Evolutionary conservation across 2,888 invertebrate species (phyloP).

Genomic region (Lepidochrysops patricia): DNA sequence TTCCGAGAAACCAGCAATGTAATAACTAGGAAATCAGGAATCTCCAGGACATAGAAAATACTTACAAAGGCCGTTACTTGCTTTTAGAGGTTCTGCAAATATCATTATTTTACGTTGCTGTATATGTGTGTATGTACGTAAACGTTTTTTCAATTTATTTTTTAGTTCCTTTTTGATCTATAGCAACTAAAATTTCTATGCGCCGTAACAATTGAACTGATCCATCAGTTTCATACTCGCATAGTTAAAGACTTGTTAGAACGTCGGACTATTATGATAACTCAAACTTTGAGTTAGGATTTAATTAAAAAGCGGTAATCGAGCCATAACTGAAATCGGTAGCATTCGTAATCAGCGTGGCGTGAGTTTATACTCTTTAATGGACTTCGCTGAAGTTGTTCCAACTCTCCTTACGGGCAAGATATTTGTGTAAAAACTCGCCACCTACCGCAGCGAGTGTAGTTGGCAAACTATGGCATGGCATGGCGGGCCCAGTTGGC

Average conservation of each 20-base stretch:
- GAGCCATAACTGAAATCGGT: slow-evolving; percentile 59
- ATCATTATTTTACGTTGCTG: neutral
- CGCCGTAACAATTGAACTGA: neutral
- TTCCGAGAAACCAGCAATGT: neutral
- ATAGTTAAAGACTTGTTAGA: neutral
- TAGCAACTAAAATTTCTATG: too few species aligned
- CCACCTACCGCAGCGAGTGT: slow-evolving; percentile 65
- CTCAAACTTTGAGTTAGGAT: slow-evolving; percentile 43
- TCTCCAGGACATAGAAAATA: neutral
- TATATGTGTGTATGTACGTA: neutral
- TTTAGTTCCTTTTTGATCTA: neutral
- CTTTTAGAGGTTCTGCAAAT: neutral
- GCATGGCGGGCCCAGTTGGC: slow-evolving; percentile 53
- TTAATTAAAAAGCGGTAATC: slow-evolving; percentile 66
- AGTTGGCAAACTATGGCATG: slow-evolving; percentile 59
- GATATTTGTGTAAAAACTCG: slow-evolving; percentile 73
- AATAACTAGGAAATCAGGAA: neutral
- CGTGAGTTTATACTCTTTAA: slow-evolving; percentile 70
- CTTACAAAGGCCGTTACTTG: neutral
- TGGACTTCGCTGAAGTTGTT: slow-evolving; percentile 71
- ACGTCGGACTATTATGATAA: slow-evolving; percentile 24
- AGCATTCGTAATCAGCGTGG: slow-evolving; percentile 66
- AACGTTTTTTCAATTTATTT: neutral
- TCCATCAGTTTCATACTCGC: neutral
- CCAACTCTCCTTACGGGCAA: slow-evolving; percentile 70